A percentile compares a stretch with the other conserved stretches of the same genome.
phyloP scores from a whole-genome alignment of 2,888 invertebrate species.

The Eustalomyia histrio region DNA sequence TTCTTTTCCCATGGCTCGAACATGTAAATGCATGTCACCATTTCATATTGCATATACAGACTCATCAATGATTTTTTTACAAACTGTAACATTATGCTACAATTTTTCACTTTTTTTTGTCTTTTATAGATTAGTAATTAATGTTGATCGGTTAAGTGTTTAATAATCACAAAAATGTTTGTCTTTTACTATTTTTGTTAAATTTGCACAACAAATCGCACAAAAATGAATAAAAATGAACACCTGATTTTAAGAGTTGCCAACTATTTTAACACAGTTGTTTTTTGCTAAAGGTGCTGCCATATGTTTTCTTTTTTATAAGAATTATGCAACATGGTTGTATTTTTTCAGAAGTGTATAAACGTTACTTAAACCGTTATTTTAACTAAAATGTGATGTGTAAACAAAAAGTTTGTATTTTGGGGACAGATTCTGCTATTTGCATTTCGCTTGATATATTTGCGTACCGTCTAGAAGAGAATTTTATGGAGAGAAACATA shows the following conservation, averaged over 20 bases:
- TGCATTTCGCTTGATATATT: no score
- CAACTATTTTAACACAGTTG: not conserved
- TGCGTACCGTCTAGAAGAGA: no score
- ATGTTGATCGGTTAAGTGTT: not conserved
- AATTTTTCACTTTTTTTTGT: not conserved
- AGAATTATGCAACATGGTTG: not conserved
- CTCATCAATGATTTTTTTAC: constrained; percentile 70
- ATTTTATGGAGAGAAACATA: no score
- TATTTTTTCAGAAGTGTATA: not conserved
- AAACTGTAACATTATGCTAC: constrained; percentile 62
- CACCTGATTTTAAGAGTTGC: constrained; percentile 21
- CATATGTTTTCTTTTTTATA: not conserved
- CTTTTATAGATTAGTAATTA: constrained; percentile 5
- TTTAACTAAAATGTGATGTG: no score
- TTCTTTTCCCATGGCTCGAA: constrained; percentile 80
- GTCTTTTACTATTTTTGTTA: not conserved
- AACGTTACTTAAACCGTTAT: no score
- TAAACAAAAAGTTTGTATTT: no score
- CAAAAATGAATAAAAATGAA: not conserved
- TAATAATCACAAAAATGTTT: constrained; percentile 3
- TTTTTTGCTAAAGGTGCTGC: not conserved
- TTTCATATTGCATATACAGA: constrained; percentile 79
- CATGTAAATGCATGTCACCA: constrained; percentile 80
- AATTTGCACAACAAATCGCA: constrained; percentile 27
- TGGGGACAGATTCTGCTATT: no score